These are phyloP conservation scores for Poecilia velifera DNA, from an alignment of 2,797 vertebrate genomes.

Conservation along the genomic window DNA sequence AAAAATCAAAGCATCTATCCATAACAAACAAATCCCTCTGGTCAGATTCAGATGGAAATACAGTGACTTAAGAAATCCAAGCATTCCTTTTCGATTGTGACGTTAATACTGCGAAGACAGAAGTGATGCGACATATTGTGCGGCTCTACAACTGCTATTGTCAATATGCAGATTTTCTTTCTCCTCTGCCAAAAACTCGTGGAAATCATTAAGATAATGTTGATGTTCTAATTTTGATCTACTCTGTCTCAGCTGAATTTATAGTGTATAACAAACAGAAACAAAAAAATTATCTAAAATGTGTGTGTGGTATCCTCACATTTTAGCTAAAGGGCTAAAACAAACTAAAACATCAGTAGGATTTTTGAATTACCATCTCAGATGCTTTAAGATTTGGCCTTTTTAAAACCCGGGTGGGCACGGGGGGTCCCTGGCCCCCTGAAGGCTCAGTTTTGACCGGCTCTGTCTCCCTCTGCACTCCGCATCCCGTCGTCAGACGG, in stretches of 20 bases:
- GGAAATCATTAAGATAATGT: background rate
- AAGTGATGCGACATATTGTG: background rate
- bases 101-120: background rate
- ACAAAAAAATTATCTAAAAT: background rate
- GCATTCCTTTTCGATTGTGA: background rate
- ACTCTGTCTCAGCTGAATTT: background rate
- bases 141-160: background rate
- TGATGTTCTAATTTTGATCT: background rate
- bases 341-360: background rate
- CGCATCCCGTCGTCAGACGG: slow-evolving; percentile 77
- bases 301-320: background rate
- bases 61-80: background rate
- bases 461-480: slow-evolving; percentile 57
- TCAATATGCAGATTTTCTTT: background rate
- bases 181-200: background rate
- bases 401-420: background rate
- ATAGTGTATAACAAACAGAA: background rate
- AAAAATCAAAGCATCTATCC: background rate
- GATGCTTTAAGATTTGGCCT: background rate
- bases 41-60: background rate
- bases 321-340: background rate
- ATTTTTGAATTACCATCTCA: background rate
- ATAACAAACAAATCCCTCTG: background rate
- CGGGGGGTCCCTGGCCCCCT: background rate
- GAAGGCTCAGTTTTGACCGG: slow-evolving; percentile 43